These are phyloP conservation scores for Dendroctonus valens DNA, from an alignment of 1,140 invertebrate species.

Conservation along the genomic window DNA sequence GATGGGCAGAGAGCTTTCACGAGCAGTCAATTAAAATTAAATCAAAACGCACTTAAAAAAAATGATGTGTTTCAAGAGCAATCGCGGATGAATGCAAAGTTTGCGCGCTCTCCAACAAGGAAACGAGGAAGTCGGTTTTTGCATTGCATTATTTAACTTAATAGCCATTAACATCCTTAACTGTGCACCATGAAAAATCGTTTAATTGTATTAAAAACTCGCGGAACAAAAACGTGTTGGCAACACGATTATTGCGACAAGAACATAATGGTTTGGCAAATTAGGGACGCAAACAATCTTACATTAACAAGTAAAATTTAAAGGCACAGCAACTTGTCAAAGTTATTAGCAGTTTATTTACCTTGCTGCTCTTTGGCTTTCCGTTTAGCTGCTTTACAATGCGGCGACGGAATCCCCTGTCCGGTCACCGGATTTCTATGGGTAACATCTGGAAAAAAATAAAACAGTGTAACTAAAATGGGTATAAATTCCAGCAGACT, in stretches of 20 bases:
- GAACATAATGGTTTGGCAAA: no score
- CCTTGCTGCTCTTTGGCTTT: constrained; percentile 39
- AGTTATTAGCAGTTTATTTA: constrained; percentile 14
- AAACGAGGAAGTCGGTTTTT: background rate
- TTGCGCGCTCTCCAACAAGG: background rate
- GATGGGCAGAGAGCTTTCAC: no score
- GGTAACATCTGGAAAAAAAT: constrained; percentile 46
- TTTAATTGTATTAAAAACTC: constrained; percentile 1
- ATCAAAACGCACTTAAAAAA: no score
- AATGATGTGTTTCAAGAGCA: background rate
- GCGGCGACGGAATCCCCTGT: constrained; percentile 54
- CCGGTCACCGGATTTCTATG: constrained; percentile 59
- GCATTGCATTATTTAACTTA: background rate
- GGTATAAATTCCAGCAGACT: background rate
- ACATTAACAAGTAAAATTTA: no score
- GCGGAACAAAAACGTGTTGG: no score
- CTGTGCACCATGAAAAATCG: constrained; percentile 7
- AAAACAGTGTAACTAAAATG: no score
- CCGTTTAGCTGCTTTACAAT: constrained; percentile 36
- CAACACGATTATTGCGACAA: no score
- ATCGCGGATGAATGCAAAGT: background rate
- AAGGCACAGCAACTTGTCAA: no score
- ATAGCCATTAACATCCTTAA: constrained; percentile 3
- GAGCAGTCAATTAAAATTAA: no score
- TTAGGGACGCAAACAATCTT: no score